Evolutionary conservation across 2,113 vertebrate species (phyloP).

Genomic region (Psilopsiagon aymara): DNA sequence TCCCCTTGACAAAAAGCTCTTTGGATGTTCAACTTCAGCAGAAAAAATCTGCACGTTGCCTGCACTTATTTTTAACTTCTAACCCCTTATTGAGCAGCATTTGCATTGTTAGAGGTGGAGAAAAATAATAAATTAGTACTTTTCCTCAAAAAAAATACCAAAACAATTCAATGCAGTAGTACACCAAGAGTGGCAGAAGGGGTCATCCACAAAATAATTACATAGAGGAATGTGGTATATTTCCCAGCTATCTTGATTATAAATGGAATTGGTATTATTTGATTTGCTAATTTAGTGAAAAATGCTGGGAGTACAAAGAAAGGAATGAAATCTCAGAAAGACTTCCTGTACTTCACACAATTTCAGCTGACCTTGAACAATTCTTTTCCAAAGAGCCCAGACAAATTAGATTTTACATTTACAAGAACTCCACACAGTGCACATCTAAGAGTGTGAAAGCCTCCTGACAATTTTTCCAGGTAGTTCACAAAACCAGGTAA

Average conservation of each 20-base stretch:
- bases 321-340: not conserved
- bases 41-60: not conserved
- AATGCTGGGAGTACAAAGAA: not conserved
- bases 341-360: not conserved
- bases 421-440: constrained; percentile 25
- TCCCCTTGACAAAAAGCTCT: not conserved
- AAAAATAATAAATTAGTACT: not conserved
- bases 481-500: constrained; percentile 52
- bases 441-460: constrained; percentile 24
- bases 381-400: constrained; percentile 1
- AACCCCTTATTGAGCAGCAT: not conserved
- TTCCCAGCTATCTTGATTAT: not conserved
- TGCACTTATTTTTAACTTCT: not conserved
- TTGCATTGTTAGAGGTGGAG: not conserved
- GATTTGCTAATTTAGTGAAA: not conserved
- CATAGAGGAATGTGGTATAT: not conserved
- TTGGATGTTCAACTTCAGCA: not conserved
- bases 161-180: not conserved
- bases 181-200: not conserved
- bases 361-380: constrained; percentile 46
- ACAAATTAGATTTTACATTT: constrained; percentile 51
- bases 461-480: constrained; percentile 54
- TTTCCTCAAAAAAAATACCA: not conserved
- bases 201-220: not conserved
- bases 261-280: not conserved